A percentile compares a stretch with the other conserved stretches of the same genome.
Conservation (phyloP, 2,888 invertebrate species). For the Odontocolon sp. region DNA sequence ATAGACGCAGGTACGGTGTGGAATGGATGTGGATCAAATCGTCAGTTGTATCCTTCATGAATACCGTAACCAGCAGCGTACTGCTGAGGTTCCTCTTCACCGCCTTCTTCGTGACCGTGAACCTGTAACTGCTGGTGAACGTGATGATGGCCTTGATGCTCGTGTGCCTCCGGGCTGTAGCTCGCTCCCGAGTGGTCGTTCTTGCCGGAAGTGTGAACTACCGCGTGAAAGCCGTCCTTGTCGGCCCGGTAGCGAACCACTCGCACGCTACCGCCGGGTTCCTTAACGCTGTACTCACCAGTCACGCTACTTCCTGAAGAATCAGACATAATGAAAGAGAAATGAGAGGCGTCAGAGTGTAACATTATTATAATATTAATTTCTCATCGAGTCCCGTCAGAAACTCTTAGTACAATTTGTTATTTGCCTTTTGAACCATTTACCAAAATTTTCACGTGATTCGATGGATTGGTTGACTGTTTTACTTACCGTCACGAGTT, state of each 20-base stretch:
- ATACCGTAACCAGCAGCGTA: conserved; percentile 52
- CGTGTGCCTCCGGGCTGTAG: conserved; percentile 56
- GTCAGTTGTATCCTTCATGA: conserved; percentile 59
- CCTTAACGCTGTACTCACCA: conserved; percentile 75
- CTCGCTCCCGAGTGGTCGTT: conserved; percentile 65
- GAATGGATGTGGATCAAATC: neutral
- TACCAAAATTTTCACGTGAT: too few relatives aligned
- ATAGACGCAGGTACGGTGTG: conserved; percentile 34
- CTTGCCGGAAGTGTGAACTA: conserved; percentile 68
- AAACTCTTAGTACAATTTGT: too few relatives aligned
- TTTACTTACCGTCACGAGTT: conserved; percentile 76
- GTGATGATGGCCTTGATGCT: conserved; percentile 41
- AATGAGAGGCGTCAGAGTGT: neutral
- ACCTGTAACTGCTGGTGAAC: conserved; percentile 33
- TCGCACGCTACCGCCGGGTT: conserved; percentile 73
- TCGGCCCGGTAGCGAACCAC: conserved; percentile 76
- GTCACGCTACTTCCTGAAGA: conserved; percentile 68
- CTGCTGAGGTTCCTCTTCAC: conserved; percentile 44
- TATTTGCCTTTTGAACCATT: too few relatives aligned
- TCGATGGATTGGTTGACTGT: neutral
- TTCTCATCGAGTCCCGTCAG: neutral
- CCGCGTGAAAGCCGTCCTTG: conserved; percentile 75
- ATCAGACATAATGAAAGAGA: neutral
- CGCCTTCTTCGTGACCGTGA: conserved; percentile 4
- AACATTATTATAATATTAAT: neutral